phyloP scores from a whole-genome alignment of 2,113 vertebrate genomes.

The Zosterops japonicus region DNA sequence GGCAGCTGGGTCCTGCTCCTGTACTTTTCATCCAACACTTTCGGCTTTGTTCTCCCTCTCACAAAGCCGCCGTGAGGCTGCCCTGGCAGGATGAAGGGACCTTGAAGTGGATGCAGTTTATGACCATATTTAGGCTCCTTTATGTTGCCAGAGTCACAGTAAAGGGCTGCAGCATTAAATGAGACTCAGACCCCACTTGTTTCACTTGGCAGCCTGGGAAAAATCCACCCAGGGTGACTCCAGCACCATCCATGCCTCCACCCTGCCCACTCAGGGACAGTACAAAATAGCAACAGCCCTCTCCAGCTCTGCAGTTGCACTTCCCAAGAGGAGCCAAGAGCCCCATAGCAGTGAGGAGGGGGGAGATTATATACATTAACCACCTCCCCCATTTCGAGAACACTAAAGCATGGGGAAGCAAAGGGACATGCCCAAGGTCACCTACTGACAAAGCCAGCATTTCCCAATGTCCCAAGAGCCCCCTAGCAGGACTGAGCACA shows the following conservation, averaged over 20 bases:
- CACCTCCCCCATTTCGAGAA: background rate
- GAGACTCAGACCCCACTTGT: slow-evolving; percentile 49
- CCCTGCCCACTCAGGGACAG: background rate
- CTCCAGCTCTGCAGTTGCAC: background rate
- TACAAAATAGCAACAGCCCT: background rate
- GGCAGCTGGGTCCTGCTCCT: background rate
- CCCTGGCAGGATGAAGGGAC: slow-evolving; percentile 11
- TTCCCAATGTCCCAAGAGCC: background rate
- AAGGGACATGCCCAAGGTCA: slow-evolving; percentile 46
- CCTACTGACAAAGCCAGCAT: background rate
- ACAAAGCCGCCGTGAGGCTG: background rate
- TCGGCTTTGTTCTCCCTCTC: background rate
- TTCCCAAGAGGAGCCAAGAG: background rate
- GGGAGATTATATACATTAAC: background rate
- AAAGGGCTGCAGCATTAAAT: background rate
- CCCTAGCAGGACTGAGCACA: background rate
- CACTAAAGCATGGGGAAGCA: background rate
- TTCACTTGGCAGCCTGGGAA: slow-evolving; percentile 53
- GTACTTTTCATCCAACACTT: background rate
- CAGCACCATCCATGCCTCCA: background rate
- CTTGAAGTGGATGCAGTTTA: slow-evolving; percentile 10
- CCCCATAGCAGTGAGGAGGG: background rate
- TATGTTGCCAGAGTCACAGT: background rate
- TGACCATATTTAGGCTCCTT: slow-evolving; percentile 67
- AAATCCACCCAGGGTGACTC: background rate